Evolutionary conservation across 2,113 vertebrate species (phyloP).

Genomic region (Ariopsis seemanni): DNA sequence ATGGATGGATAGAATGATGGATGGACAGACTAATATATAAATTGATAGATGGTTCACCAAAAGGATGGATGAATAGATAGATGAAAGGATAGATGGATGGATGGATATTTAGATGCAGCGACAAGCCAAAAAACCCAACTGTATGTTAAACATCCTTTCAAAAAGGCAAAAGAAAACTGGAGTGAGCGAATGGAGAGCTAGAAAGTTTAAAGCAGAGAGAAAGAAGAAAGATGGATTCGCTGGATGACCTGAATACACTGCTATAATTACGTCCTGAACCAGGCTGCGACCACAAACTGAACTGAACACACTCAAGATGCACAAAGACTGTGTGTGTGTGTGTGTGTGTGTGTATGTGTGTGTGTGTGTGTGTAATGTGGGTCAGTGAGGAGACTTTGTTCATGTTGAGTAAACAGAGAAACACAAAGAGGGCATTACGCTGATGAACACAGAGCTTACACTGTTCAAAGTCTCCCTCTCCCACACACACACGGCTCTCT

Average conservation of each 20-base stretch:
- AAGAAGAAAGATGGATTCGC: neutral
- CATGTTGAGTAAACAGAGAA: conserved; percentile 39
- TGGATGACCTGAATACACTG: conserved; percentile 39
- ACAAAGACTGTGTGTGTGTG: neutral
- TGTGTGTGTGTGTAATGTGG: neutral
- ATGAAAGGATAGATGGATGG: neutral
- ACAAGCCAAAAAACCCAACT: neutral
- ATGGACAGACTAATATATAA: neutral
- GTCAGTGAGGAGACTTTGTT: conserved; percentile 39
- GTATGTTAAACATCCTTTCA: neutral
- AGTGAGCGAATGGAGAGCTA: neutral
- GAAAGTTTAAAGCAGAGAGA: neutral
- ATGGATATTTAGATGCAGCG: neutral
- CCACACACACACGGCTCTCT: neutral
- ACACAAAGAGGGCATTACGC: conserved; percentile 45
- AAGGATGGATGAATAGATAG: neutral
- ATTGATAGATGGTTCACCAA: neutral
- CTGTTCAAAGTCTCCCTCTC: conserved; percentile 14
- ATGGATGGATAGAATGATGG: neutral
- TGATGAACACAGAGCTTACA: neutral
- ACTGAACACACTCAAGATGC: conserved; percentile 13
- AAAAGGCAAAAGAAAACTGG: neutral
- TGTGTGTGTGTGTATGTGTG: conserved; percentile 2
- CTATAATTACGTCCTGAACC: conserved; percentile 47
- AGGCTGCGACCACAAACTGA: conserved; percentile 35